Base-by-base conservation (phyloP, 64 coral and sea anemone genomes). In the Astreopora myriophthalma region DNA sequence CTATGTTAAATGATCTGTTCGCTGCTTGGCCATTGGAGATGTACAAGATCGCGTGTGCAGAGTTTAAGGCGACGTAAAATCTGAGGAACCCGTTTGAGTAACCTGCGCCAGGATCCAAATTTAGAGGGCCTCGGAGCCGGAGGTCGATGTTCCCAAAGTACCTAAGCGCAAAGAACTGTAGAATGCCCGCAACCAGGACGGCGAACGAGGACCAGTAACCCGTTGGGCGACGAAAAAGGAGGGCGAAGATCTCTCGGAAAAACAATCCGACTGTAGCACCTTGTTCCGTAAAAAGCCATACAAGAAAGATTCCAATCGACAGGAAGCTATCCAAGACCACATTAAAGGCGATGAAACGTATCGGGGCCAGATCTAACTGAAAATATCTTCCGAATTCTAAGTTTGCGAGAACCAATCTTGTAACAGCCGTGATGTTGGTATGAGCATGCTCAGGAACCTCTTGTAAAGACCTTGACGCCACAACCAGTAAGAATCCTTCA, bases 1-100 rank as follows among this genome's bases (percentile, higher is more conserved):
- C 25, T 0, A 11, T 20, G 25, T 78, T 52, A 30, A 78, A 78
- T 2, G 42, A 17, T 25, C 25, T 78, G 75, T 44, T 78, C 6
- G 52, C 22, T 16, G 75, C 75, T 78, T 78, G 75, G 42, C 44
- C 75, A 31, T 78, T 78, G 24, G 12, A 49, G 44, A 78, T 78
- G 14, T 78, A 78, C 40, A 78, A 14, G 11, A 78, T 44, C 17
- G 75, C 44, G 8, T 78, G 75, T 2, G 75, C 75, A 25, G 30
- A 14, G 16, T 16, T 78, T 16, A 78, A 51, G 14, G 40, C 52
- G 25, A 78, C 28, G 75, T 78, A 25, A 78, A 78, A 78, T 51
- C 75, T 51, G 10, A 78, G 75, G 44, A 78, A 78, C 0, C 17
- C 3, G 0, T 29, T 3, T 48, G 75, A 78, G 28, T 55, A 52